A percentile compares a stretch with the other conserved stretches of the same genome.
Conservation (phyloP, 2,797 vertebrate species). For the Anguilla marmorata region DNA sequence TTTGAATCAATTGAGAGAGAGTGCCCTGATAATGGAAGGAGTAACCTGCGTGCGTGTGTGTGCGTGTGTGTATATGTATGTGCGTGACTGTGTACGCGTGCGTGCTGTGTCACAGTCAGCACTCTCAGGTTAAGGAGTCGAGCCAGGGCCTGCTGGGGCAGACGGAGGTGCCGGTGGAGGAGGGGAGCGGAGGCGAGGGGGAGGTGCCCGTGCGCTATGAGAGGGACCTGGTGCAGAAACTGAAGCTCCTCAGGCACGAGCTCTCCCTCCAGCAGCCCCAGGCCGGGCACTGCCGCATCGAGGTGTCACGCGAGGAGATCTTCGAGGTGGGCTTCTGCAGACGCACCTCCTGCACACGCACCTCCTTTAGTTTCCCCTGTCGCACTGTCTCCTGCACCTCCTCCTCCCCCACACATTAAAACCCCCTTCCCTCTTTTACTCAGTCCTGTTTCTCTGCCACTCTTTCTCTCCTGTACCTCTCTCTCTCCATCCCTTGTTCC, state of each 20-base stretch:
- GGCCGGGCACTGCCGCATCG: constrained; percentile 94
- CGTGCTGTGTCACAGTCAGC: constrained; percentile 74
- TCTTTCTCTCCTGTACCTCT: background rate
- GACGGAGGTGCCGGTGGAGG: constrained; percentile 82
- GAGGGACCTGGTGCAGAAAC: constrained; percentile 90
- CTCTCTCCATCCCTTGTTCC: background rate
- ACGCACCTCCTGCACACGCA: background rate
- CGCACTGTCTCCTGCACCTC: background rate
- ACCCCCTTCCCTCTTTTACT: background rate
- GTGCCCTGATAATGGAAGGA: background rate
- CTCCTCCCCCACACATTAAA: background rate
- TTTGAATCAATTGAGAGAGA: background rate
- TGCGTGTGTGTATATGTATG: background rate
- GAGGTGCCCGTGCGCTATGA: constrained; percentile 91
- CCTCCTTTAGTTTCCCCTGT: background rate
- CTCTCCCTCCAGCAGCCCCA: constrained; percentile 94
- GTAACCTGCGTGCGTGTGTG: background rate
- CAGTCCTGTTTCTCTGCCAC: background rate
- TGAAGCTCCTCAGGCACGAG: constrained; percentile 92
- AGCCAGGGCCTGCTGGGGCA: constrained; percentile 86
- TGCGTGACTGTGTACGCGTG: background rate
- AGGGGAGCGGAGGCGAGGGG: constrained; percentile 71
- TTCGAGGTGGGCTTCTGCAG: constrained; percentile 79
- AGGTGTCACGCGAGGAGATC: constrained; percentile 96
- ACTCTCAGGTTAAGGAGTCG: constrained; percentile 93